phyloP scores from a whole-genome alignment of 2,113 vertebrate species.

The Dendrocopos noguchii region DNA sequence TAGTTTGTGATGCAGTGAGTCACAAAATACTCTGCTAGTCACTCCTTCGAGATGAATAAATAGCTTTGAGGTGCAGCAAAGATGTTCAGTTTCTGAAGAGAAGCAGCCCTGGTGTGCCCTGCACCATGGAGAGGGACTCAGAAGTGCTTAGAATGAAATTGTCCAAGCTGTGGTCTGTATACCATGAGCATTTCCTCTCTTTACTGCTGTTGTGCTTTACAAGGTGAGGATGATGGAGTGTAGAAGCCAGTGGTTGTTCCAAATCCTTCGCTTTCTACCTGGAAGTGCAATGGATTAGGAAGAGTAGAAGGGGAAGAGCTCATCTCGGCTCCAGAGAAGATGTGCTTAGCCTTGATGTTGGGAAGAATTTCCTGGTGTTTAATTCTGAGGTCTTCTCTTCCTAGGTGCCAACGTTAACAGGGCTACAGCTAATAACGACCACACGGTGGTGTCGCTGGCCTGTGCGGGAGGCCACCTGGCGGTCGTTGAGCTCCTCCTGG shows the following conservation, averaged over 20 bases:
- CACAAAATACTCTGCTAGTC: neutral
- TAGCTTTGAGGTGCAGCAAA: neutral
- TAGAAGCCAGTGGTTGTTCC: neutral
- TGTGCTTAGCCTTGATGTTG: neutral
- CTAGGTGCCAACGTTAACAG: constrained; percentile 97
- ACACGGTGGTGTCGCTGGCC: constrained; percentile 98
- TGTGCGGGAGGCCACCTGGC: constrained; percentile 97
- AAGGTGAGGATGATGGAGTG: neutral
- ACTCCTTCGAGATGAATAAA: neutral
- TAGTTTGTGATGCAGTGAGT: neutral
- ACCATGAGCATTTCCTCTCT: neutral
- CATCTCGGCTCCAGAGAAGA: neutral
- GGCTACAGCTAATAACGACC: constrained; percentile 97
- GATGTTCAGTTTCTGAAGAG: neutral
- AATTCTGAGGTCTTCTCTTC: constrained; percentile 1
- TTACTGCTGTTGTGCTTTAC: neutral
- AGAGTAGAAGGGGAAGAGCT: neutral
- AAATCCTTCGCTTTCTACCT: neutral
- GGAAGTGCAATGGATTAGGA: neutral
- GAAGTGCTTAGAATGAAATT: neutral
- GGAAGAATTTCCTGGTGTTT: neutral
- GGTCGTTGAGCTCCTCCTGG: constrained; percentile 95
- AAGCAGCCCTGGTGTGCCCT: neutral
- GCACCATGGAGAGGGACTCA: no score
- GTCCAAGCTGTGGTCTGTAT: neutral